Conservation (phyloP, 2,797 vertebrate species). For the Adelosebastes latens region DNA sequence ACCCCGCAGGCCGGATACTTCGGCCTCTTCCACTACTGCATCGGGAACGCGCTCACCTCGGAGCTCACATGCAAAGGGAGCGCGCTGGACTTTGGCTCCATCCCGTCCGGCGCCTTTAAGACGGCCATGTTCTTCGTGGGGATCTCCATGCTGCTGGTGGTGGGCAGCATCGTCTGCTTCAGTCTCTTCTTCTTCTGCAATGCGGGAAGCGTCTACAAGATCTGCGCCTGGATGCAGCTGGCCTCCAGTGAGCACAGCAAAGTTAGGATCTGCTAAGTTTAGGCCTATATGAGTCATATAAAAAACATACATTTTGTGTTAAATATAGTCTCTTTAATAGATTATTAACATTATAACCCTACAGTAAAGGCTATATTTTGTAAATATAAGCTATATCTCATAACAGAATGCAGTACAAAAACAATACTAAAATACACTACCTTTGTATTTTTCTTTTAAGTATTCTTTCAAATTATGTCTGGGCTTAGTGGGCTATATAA, state of each 20-base stretch:
- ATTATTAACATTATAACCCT: background rate
- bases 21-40: constrained; percentile 96
- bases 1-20: constrained; percentile 97
- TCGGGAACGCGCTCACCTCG: constrained; percentile 94
- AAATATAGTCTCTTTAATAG: background rate
- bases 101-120: constrained; percentile 96
- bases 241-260: constrained; percentile 86
- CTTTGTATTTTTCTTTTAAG: background rate
- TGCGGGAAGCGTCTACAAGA: constrained; percentile 95
- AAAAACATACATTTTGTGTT: background rate
- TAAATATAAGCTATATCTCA: background rate
- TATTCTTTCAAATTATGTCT: background rate
- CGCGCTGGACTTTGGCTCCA: constrained; percentile 93
- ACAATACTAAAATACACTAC: background rate
- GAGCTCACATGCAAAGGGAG: constrained; percentile 97
- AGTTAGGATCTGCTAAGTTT: background rate
- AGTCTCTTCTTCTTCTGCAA: constrained; percentile 98
- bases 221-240: constrained; percentile 98
- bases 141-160: constrained; percentile 92
- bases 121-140: constrained; percentile 99
- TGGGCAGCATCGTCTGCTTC: constrained; percentile 93
- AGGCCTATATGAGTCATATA: no score
- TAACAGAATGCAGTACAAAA: background rate
- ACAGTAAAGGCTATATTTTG: background rate
- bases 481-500: no score